Evolutionary conservation across 2,113 vertebrate species (phyloP).

Genomic region (Ivindomyrus marchei): DNA sequence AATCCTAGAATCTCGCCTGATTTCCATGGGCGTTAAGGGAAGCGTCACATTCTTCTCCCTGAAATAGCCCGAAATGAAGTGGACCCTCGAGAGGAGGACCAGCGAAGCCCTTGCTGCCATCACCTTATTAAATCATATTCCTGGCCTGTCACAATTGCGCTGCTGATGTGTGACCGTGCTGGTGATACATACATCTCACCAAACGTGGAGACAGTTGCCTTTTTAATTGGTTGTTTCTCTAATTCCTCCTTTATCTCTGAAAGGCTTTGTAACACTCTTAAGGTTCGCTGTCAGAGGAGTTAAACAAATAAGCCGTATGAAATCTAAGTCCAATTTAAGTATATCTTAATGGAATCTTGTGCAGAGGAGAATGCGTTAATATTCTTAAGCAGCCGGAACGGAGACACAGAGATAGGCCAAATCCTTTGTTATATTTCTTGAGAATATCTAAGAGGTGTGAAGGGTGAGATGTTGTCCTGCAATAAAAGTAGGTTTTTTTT

Average conservation of each 20-base stretch:
- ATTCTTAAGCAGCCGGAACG: slow-evolving; percentile 5
- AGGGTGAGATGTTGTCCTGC: slow-evolving; percentile 11
- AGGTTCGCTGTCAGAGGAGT: slow-evolving; percentile 14
- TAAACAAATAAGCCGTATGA: slow-evolving; percentile 3
- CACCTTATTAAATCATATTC: not conserved
- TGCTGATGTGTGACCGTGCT: not conserved
- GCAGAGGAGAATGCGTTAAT: slow-evolving; percentile 7
- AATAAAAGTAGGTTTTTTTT: slow-evolving; percentile 2
- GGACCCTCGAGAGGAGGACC: not conserved
- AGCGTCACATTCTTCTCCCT: not conserved
- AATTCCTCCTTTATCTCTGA: slow-evolving; percentile 18
- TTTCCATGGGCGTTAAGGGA: not conserved
- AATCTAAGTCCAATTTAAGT: slow-evolving; percentile 16
- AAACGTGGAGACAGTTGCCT: not conserved
- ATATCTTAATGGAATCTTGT: slow-evolving; percentile 23
- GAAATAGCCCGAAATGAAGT: not conserved
- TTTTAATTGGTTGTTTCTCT: slow-evolving; percentile 15
- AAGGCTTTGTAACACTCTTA: slow-evolving; percentile 4
- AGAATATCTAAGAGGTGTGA: slow-evolving; percentile 7
- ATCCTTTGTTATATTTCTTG: slow-evolving; percentile 12
- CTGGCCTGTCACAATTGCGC: not conserved
- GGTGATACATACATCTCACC: not conserved
- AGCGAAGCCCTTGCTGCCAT: not conserved
- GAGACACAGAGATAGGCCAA: not conserved
- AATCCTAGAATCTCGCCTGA: not conserved